Evolutionary conservation across 2,797 vertebrate genomes (phyloP).

Genomic region (Mormyrops attenuatus): DNA sequence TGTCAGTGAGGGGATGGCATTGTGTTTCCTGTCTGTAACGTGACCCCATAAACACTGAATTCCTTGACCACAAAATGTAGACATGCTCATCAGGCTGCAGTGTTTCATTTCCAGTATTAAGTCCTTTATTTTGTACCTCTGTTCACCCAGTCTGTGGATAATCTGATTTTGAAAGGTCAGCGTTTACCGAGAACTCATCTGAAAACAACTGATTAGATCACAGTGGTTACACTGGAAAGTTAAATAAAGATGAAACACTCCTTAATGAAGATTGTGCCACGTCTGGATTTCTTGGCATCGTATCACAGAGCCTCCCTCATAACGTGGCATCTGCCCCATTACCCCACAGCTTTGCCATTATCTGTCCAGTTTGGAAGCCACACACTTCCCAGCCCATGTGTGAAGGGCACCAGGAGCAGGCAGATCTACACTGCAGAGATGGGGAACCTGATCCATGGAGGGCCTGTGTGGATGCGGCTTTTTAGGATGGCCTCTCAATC

Average conservation of each 20-base stretch:
- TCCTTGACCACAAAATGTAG: not conserved
- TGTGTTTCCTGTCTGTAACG: not conserved
- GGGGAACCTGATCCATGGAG: too few relatives aligned
- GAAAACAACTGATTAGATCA: not conserved
- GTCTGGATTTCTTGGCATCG: not conserved
- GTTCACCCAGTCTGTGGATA: not conserved
- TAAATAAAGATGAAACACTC: not conserved
- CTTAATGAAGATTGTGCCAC: not conserved
- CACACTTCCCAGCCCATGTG: not conserved
- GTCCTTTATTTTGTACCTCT: not conserved
- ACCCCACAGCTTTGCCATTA: not conserved
- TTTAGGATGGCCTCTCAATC: too few relatives aligned
- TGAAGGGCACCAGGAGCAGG: not conserved
- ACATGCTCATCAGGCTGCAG: not conserved
- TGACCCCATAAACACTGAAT: not conserved
- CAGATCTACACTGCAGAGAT: not conserved
- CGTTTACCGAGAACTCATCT: too few relatives aligned
- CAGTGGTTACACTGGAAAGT: not conserved
- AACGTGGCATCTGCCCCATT: not conserved
- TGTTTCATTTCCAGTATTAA: not conserved
- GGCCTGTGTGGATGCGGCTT: too few relatives aligned
- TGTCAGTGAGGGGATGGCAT: not conserved
- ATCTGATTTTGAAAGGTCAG: not conserved
- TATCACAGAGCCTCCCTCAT: not conserved
- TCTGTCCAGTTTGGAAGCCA: not conserved